A percentile compares a stretch with the other conserved stretches of the same genome.
phyloP scores from a whole-genome alignment of 1,140 invertebrate species.

The Drosophila baimaii region DNA sequence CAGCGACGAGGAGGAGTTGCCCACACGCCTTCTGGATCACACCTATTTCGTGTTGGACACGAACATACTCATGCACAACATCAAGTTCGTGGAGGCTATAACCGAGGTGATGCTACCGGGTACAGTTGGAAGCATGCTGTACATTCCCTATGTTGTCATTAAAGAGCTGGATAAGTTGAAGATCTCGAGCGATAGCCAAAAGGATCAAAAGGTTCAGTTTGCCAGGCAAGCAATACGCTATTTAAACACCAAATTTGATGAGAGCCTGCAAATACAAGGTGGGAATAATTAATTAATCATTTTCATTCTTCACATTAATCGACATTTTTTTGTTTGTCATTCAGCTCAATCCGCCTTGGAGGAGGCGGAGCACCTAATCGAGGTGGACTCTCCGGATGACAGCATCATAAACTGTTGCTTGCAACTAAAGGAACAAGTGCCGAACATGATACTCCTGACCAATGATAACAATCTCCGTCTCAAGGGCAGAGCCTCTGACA shows the following conservation, averaged over 20 bases:
- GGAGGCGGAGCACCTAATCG: conserved; percentile 61
- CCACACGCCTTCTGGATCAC: conserved; percentile 29
- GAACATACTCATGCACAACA: conserved; percentile 51
- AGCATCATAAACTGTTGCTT: conserved; percentile 80
- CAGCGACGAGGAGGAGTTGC: conserved; percentile 13
- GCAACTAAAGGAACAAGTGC: conserved; percentile 67
- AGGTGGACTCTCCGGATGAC: conserved; percentile 71
- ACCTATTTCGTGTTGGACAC: conserved; percentile 62
- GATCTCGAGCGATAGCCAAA: background rate
- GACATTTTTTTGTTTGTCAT: background rate
- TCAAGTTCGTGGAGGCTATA: conserved; percentile 30
- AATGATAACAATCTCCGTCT: conserved; percentile 78
- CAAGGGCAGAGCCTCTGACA: conserved; percentile 70
- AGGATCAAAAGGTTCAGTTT: conserved; percentile 8
- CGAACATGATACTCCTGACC: conserved; percentile 67
- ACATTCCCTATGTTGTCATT: conserved; percentile 55
- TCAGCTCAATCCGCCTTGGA: conserved; percentile 75
- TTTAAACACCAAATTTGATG: conserved; percentile 70
- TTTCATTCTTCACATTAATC: background rate
- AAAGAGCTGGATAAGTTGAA: conserved; percentile 78
- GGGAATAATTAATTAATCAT: background rate
- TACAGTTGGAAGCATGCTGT: conserved; percentile 44
- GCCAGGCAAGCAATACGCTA: conserved; percentile 74
- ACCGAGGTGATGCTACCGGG: conserved; percentile 17
- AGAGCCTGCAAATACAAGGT: conserved; percentile 68